These are phyloP conservation scores for Lithobates pipiens DNA, from an alignment of 2,797 vertebrate species.

Conservation along the genomic window DNA sequence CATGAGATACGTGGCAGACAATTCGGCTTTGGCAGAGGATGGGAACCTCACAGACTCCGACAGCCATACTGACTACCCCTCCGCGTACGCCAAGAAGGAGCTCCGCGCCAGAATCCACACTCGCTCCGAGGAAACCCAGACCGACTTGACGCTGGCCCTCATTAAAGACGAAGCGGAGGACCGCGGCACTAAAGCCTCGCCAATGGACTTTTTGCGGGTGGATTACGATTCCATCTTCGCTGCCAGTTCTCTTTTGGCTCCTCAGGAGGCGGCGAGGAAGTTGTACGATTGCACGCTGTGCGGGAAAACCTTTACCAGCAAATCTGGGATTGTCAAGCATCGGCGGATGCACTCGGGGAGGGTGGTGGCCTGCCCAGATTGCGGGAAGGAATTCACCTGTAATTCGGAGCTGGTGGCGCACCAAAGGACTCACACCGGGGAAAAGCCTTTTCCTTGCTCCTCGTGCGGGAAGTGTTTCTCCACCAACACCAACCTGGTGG, in stretches of 20 bases:
- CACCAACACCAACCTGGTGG: constrained; percentile 32
- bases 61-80: no score
- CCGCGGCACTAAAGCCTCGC: not conserved
- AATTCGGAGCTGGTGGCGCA: constrained; percentile 42
- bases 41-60: not conserved
- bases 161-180: not conserved
- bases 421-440: constrained; percentile 41
- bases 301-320: constrained; percentile 40
- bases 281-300: constrained; percentile 28
- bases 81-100: no score
- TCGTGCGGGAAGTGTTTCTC: constrained; percentile 46
- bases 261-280: not conserved
- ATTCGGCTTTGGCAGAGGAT: constrained; percentile 6
- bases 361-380: constrained; percentile 30
- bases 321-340: constrained; percentile 33
- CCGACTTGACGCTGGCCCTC: not conserved
- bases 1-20: constrained; percentile 17
- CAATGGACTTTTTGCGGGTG: not conserved
- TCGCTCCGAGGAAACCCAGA: constrained; percentile 32
- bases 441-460: constrained; percentile 43
- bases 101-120: not conserved
- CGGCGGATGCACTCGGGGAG: constrained; percentile 29
- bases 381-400: constrained; percentile 36
- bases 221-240: constrained; percentile 20
- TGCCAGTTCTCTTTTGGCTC: not conserved